Base-by-base conservation (phyloP, 2,888 invertebrate species). In the Bursaphelenchus okinawaensis region DNA sequence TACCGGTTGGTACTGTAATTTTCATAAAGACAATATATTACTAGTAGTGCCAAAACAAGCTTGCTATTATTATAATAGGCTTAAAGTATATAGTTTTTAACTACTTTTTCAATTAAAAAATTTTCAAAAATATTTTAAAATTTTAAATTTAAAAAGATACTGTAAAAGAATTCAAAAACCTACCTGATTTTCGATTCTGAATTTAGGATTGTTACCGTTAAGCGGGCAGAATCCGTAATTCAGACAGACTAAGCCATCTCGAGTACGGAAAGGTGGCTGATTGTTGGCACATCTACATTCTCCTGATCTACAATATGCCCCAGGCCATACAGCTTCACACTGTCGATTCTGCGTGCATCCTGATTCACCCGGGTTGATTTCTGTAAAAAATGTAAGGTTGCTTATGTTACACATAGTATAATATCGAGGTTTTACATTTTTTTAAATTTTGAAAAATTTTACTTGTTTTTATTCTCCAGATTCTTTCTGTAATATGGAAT, bases 191-290 rank as follows among this genome's bases (percentile, higher is more conserved):
- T 80, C 80, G 57, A 80, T 80, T 67, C 80, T 77, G 75, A 80
- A 80, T 67, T 81, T 81, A 26, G 81, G 78, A 61, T 81, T 80
- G 69, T 80, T 79, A 20, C 81, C 81, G 69, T 81, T 81, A 19
- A 80, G 65, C 4, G 81, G 81, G 52, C 81, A 81, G 73, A 79
- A 80, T 22, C 81, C 81, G 67, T 80, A 80, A 67, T 81, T 81
- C 40, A 81, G 67, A 54, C 81, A 81, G 55, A 81, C 78, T 31
- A 74, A 65, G 16, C 75, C 77, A 63, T 81, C 78, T 50, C 79
- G 68, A 4, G 79, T 80, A 19, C 79, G 68, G 70, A 80, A 80
- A 19, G 80, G 80, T 19, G 80, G 80, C 69, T 81, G 80, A 60
- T 80, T 80, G 71, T 80, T 80, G 55, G 80, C 80, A 66, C 80